Conservation (phyloP, 2,113 vertebrate genomes). For the Dryoscopus gambensis region DNA sequence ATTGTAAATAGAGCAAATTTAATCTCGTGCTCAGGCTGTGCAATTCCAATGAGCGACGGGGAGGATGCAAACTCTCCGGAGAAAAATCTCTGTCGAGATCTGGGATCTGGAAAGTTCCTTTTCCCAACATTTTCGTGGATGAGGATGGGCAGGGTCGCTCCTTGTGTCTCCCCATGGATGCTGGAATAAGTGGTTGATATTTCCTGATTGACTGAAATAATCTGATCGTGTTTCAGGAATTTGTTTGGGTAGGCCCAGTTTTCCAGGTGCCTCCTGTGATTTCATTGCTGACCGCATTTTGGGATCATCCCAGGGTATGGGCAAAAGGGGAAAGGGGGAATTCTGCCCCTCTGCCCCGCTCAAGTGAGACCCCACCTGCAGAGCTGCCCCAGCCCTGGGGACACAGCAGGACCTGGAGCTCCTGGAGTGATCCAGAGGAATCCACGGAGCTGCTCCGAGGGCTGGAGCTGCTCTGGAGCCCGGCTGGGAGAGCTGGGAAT, state of each 20-base stretch:
- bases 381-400: background rate
- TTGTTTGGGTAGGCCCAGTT: background rate
- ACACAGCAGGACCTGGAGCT: background rate
- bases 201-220: background rate
- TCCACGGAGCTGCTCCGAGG: fast-evolving
- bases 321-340: background rate
- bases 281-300: background rate
- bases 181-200: background rate
- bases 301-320: background rate
- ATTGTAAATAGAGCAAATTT: constrained; percentile 70
- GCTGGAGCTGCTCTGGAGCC: background rate
- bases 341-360: background rate
- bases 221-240: background rate
- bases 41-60: constrained; percentile 28
- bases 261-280: background rate
- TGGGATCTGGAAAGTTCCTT: background rate
- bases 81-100: background rate
- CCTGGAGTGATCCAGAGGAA: background rate
- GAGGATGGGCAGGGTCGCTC: fast-evolving
- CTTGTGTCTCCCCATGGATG: fast-evolving
- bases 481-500: background rate
- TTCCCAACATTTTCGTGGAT: background rate
- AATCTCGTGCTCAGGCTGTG: constrained; percentile 38
- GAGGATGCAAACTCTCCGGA: background rate
- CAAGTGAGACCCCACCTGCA: background rate